Base-by-base conservation (phyloP, 2,113 vertebrate species). In the Salvelinus sp. region DNA sequence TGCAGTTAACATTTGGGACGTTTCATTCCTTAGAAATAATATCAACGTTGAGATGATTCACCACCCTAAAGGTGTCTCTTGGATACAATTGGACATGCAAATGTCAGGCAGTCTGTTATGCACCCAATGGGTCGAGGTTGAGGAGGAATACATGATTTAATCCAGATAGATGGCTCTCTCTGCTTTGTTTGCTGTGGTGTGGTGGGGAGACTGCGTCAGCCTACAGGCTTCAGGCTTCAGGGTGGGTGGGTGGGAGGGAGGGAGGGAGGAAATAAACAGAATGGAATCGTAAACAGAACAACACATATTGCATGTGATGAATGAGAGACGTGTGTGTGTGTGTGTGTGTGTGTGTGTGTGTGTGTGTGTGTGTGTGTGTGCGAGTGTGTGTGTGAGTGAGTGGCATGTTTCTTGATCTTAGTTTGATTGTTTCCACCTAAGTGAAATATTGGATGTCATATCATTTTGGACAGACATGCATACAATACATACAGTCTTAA, bases 101-200 rank as follows among this genome's bases (percentile, higher is more conserved):
- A 78, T 75, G 77, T 66, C 76, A 70, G 73, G 76, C 85, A 76
- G 77, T 82, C 84, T 86, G 79, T 88, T 78, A 86, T 88, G 86
- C 86, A 85, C 86, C 85, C 76, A 85, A 79, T 86, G 83, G 82
- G 84, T 83, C 22, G 20, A 71, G 54, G 71, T 9, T 28, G 38
- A 48, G 71, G 80, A 82, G 73, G 87, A 90, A 86, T 87, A 81
- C 81, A 90, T 91, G 76, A 90, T 91, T 90, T 80, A 84, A 88
- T 89, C 85, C 78, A 83, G 76, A 88, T 85, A 86, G 79, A 92
- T 82, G 82, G 78, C 84, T 81, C 77, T 77, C 50, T 5, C 50
- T 54, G 50, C 50, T 54, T 54, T 54, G 50, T 54, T 16, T 50
- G 48, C 3, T 13, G 48, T 14, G 48, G 83, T 85, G 82, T 80